Percentiles rank a stretch among this genome's conserved stretches.
Evolutionary conservation across 2,888 invertebrate genomes (phyloP).

Genomic region (Ypsolopha scabrella): DNA sequence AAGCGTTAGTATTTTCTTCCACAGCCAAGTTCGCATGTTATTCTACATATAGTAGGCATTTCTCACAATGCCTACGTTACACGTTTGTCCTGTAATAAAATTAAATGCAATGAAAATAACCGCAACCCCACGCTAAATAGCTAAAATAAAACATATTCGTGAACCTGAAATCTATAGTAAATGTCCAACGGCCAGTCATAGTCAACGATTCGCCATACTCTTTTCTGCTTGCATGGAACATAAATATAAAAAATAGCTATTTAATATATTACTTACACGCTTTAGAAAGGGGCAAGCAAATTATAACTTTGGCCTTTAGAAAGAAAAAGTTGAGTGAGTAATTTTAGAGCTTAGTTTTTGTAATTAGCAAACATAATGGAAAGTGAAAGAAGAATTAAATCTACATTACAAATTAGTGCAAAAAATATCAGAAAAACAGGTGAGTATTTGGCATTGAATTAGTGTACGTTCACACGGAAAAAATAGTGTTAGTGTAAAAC

Average conservation of each 20-base stretch:
- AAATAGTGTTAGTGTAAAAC: too few species aligned
- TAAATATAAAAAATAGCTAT: neutral
- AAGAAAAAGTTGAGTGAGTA: too few species aligned
- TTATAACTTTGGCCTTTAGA: too few species aligned
- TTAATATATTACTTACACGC: neutral
- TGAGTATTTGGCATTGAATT: too few species aligned
- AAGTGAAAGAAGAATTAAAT: too few species aligned
- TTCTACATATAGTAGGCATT: neutral
- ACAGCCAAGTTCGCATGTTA: neutral
- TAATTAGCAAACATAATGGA: too few species aligned
- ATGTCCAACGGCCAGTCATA: constrained; percentile 32
- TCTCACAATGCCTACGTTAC: neutral
- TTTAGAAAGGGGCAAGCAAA: neutral
- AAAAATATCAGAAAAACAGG: too few species aligned
- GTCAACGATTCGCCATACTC: constrained; percentile 13
- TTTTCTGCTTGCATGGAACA: constrained; percentile 4
- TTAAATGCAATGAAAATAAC: constrained; percentile 19
- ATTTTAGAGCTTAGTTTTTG: too few species aligned
- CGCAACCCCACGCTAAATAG: constrained; percentile 32
- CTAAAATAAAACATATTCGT: constrained; percentile 28
- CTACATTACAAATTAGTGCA: too few species aligned
- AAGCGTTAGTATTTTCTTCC: too few species aligned
- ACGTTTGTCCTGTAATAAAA: neutral
- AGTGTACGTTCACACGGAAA: too few species aligned
- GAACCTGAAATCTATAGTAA: constrained; percentile 29